Base-by-base conservation (phyloP, 1,140 invertebrate species). In the Popillia japonica region DNA sequence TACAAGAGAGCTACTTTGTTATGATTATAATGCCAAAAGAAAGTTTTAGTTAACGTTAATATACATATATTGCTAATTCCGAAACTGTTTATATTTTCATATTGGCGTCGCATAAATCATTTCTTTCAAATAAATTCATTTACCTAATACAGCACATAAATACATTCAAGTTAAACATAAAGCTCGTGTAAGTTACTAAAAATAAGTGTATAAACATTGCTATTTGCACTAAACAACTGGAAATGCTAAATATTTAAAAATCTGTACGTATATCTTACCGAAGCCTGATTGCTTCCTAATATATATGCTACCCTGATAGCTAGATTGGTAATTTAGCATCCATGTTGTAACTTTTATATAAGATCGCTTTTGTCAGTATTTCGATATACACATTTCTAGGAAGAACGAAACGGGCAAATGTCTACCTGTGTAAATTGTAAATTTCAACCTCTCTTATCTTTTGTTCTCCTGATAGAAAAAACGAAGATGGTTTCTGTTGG, bases 281-380 rank as follows among this genome's bases (percentile, higher is more conserved):
- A 17, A 14, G 48, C 14, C 17, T n/a, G 14, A 6, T 3, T 55
- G 17, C 14, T 17, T 68, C 3, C 61, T 22, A 68, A 6, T 8
- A 10, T 14, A 22, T 68, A 17, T 68, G 61, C 27, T 68, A 68
- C 9, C 61, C 61, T 68, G 27, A 22, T 68, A 68, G 11, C 20
- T 22, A 68, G 7, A 68, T 10, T 68, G 61, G 61, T 27, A 68
- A 27, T 68, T 68, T 68, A 68, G 61, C 61, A 68, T 68, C 27
- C 61, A 68, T 68, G 61, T 68, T 55, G n/a, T 55, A 17, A 55
- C 11, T 11, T 55, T 55, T 55, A 14, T 6, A 55, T 14, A 55
- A 55, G n/a, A 55, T 17, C 48, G 48, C 14, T 55, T 55, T 55
- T n/a, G 1, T n/a, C n/a, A 17, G 48, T 55, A 7, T n/a, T 0